A percentile compares a stretch with the other conserved stretches of the same genome.
Evolutionary conservation across 2,888 invertebrate species (phyloP).

Genomic region (Drosophila subquinaria): DNA sequence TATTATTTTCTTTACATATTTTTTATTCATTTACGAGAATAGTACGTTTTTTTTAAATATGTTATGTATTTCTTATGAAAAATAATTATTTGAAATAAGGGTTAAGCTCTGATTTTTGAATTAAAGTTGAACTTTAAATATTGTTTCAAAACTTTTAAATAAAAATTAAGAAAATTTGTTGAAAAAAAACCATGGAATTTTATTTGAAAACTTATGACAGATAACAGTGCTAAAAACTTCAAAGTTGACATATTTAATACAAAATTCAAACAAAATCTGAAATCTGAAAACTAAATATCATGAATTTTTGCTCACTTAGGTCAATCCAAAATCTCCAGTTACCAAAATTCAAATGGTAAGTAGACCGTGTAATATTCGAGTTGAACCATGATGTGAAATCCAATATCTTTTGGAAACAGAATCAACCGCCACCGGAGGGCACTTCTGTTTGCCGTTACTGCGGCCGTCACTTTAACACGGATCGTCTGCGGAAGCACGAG

Average conservation of each 20-base stretch:
- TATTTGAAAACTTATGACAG: too few species aligned
- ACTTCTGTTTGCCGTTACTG: conserved; percentile 90
- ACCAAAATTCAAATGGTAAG: conserved; percentile 64
- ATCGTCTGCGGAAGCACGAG: conserved; percentile 93
- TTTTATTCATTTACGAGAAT: too few species aligned
- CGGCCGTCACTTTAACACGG: conserved; percentile 92
- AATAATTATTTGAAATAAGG: too few species aligned
- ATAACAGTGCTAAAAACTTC: neutral
- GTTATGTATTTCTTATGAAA: too few species aligned
- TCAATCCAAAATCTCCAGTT: conserved; percentile 54
- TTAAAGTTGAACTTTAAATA: too few species aligned
- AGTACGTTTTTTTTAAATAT: too few species aligned
- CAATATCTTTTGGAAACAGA: conserved; percentile 17
- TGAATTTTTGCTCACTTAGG: conserved; percentile 12
- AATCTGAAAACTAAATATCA: neutral
- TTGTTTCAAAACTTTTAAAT: too few species aligned
- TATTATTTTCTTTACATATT: too few species aligned
- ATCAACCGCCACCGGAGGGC: conserved; percentile 66
- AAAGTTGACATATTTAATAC: neutral
- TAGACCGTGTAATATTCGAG: neutral
- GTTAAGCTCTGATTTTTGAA: too few species aligned
- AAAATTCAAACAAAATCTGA: neutral
- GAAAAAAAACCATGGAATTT: too few species aligned
- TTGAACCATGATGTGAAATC: neutral
- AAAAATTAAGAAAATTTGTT: too few species aligned